phyloP scores from a whole-genome alignment of 2,888 invertebrate genomes.

The Sesamia inferens region DNA sequence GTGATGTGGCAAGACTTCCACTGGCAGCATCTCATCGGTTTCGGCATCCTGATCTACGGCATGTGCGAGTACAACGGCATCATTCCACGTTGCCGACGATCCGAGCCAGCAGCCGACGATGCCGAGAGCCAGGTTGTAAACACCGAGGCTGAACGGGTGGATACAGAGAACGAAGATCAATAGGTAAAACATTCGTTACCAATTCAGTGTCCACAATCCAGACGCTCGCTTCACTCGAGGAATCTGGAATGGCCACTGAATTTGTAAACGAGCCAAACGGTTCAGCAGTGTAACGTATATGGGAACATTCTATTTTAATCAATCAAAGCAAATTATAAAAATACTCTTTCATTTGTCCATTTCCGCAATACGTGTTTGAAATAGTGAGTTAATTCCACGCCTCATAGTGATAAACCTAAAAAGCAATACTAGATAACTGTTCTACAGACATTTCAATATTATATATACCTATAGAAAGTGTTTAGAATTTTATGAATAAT shows the following conservation, averaged over 20 bases:
- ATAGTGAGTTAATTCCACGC: conserved; percentile 5
- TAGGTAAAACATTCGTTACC: conserved; percentile 54
- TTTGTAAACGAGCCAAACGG: conserved; percentile 49
- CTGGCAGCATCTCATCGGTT: conserved; percentile 94
- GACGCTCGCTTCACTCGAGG: conserved; percentile 10
- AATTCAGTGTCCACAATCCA: conserved; percentile 49
- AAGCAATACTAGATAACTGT: conserved; percentile 10
- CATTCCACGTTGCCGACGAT: conserved; percentile 74
- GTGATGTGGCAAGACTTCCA: conserved; percentile 95
- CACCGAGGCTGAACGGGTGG: conserved; percentile 62
- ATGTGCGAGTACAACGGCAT: conserved; percentile 95
- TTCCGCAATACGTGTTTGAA: conserved; percentile 6
- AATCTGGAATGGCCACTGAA: conserved; percentile 49
- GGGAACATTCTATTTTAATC: conserved; percentile 42
- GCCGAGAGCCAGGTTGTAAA: conserved; percentile 65
- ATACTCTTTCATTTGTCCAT: conserved; percentile 22
- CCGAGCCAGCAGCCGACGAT: conserved; percentile 54
- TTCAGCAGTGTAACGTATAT: conserved; percentile 32
- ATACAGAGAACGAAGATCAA: conserved; percentile 52
- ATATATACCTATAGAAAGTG: neutral
- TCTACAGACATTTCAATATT: conserved; percentile 14
- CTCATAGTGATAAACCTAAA: neutral
- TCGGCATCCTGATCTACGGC: conserved; percentile 93
- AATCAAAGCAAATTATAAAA: conserved; percentile 12
- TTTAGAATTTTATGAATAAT: conserved; percentile 14